Conservation (phyloP, 2,888 invertebrate genomes). For the Portevinia maculata region DNA sequence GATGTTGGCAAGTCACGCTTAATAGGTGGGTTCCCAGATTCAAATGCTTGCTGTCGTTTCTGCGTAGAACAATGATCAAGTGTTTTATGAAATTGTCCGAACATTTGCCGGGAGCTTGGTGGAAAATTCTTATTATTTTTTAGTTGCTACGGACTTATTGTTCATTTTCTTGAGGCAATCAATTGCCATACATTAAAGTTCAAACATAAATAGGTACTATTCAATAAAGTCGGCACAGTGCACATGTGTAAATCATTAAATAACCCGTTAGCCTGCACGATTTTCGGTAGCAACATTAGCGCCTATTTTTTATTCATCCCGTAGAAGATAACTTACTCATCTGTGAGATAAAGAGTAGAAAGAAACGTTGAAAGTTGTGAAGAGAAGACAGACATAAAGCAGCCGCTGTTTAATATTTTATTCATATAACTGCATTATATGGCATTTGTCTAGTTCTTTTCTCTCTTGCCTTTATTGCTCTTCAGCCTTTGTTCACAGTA, state of each 20-base stretch:
- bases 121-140: too few relatives aligned
- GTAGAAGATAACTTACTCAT: slow-evolving; percentile 7
- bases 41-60: too few relatives aligned
- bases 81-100: too few relatives aligned
- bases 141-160: too few relatives aligned
- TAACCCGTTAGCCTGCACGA: not conserved
- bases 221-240: too few relatives aligned
- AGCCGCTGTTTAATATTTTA: slow-evolving; percentile 71
- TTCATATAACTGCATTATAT: slow-evolving; percentile 72
- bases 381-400: slow-evolving; percentile 57
- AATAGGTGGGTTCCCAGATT: too few relatives aligned
- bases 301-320: slow-evolving; percentile 2
- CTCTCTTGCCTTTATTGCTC: slow-evolving; percentile 26
- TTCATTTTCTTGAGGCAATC: too few relatives aligned
- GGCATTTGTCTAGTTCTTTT: slow-evolving; percentile 70
- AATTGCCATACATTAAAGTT: too few relatives aligned
- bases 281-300: not conserved
- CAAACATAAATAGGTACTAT: too few relatives aligned
- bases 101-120: too few relatives aligned
- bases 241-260: not conserved
- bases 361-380: slow-evolving; percentile 21
- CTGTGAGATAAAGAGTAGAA: slow-evolving; percentile 31
- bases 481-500: slow-evolving; percentile 28
- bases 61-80: too few relatives aligned
- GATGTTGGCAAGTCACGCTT: too few relatives aligned